Conservation (phyloP, 1,140 invertebrate genomes). For the Drosophila paulistorum region DNA sequence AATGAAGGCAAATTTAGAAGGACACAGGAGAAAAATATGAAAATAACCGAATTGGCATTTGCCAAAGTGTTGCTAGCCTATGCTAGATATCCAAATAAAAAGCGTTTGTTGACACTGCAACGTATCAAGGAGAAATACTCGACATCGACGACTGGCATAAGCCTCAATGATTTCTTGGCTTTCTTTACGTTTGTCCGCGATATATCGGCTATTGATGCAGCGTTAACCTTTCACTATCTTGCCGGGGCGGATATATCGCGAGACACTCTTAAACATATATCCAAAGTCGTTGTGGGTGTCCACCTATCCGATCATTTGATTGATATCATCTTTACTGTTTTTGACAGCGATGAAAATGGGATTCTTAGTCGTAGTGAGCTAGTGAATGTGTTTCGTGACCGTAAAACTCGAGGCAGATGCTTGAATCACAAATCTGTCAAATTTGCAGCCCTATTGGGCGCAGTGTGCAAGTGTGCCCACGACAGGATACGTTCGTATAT, state of each 20-base stretch:
- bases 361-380: constrained; percentile 40
- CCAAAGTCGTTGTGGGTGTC: constrained; percentile 31
- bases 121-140: constrained; percentile 35
- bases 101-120: background rate
- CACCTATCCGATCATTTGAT: constrained; percentile 34
- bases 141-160: constrained; percentile 15
- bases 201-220: constrained; percentile 31
- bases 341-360: constrained; percentile 44
- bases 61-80: constrained; percentile 40
- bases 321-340: constrained; percentile 46
- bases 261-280: constrained; percentile 28
- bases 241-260: constrained; percentile 41
- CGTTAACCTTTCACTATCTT: constrained; percentile 44
- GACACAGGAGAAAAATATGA: background rate
- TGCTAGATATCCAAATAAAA: background rate
- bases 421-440: background rate
- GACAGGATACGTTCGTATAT: background rate
- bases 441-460: background rate
- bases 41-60: constrained; percentile 46
- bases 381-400: background rate
- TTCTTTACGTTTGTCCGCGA: constrained; percentile 50
- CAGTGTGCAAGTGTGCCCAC: constrained; percentile 39
- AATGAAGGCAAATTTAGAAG: background rate
- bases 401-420: background rate
- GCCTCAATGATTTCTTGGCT: constrained; percentile 30